phyloP scores from a whole-genome alignment of 2,113 vertebrate species.

The Heterochromis multidens region DNA sequence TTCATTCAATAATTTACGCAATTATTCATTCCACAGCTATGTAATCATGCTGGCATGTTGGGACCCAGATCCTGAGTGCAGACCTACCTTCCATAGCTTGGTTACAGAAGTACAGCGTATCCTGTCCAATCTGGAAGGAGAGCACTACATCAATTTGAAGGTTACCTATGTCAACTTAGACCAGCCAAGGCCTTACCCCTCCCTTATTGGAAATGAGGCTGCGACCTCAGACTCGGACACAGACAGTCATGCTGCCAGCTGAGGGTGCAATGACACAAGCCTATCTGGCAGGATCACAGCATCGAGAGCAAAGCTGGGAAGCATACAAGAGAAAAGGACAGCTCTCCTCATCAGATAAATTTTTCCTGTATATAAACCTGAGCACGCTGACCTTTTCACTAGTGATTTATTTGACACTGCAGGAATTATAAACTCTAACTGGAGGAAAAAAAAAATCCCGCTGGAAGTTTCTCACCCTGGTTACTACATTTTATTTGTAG shows the following conservation, averaged over 20 bases:
- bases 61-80: conserved; percentile 76
- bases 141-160: conserved; percentile 89
- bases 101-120: conserved; percentile 77
- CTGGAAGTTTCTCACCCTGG: not conserved
- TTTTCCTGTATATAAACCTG: not conserved
- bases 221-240: conserved; percentile 57
- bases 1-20: not conserved
- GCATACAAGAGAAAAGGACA: not conserved
- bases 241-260: conserved; percentile 30
- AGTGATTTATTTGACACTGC: conserved; percentile 8
- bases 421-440: not conserved
- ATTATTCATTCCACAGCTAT: conserved; percentile 75
- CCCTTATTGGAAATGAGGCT: conserved; percentile 63
- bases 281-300: not conserved
- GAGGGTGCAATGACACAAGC: conserved; percentile 7
- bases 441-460: not conserved
- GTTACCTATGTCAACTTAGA: conserved; percentile 87
- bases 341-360: not conserved
- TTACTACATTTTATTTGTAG: not conserved
- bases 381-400: not conserved
- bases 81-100: conserved; percentile 81
- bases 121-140: conserved; percentile 75
- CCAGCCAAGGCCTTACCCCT: conserved; percentile 65
- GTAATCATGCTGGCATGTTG: conserved; percentile 89
- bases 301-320: not conserved